Evolutionary conservation across 2,113 vertebrate species (phyloP).

Genomic region (Oreochromis spilurus): DNA sequence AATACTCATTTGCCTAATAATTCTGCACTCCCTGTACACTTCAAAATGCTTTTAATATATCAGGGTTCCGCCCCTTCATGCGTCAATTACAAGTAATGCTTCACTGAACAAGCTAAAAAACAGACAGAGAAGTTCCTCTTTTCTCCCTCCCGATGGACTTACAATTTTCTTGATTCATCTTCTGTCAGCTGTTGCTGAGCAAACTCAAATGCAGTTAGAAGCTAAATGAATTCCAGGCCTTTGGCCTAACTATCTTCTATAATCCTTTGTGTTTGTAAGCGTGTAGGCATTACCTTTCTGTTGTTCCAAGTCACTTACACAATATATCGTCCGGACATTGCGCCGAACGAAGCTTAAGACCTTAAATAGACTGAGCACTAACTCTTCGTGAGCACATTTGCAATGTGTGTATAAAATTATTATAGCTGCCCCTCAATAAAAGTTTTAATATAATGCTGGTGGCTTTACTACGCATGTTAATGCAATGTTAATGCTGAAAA

Average conservation of each 20-base stretch:
- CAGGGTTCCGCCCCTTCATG: neutral
- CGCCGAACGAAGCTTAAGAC: neutral
- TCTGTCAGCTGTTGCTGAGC: neutral
- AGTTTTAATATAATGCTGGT: neutral
- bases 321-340: neutral
- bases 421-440: neutral
- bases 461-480: neutral
- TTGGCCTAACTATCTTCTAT: neutral
- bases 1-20: no score
- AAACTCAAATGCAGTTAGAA: neutral
- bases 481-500: neutral
- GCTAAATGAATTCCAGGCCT: neutral
- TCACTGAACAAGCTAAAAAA: neutral
- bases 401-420: neutral
- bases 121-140: neutral
- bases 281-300: neutral
- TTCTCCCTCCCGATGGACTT: neutral
- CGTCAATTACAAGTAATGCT: neutral
- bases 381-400: neutral
- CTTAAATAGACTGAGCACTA: neutral
- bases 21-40: no score
- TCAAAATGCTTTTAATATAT: neutral
- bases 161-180: neutral
- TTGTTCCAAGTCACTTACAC: neutral
- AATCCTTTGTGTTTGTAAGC: neutral